Conservation (phyloP, 1,140 invertebrate species). For the Eueides isabella region DNA sequence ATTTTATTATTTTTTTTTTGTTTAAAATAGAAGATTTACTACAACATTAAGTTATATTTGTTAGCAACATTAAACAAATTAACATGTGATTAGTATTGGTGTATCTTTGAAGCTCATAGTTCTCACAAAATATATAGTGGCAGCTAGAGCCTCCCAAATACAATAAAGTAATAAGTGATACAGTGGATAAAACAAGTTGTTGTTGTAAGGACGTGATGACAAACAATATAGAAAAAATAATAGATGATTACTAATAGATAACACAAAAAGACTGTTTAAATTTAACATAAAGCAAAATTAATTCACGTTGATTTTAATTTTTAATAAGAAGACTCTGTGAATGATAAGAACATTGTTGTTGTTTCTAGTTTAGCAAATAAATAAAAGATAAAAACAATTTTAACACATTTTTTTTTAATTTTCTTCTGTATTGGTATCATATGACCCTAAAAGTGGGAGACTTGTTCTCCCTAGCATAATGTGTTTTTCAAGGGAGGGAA, state of each 20-base stretch:
- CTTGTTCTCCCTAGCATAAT: constrained; percentile 33
- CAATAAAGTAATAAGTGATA: not conserved
- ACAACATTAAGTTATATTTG: constrained; percentile 26
- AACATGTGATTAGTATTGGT: constrained; percentile 27
- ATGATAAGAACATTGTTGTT: no score
- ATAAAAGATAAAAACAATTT: no score
- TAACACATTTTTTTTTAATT: no score
- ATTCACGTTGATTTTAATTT: no score
- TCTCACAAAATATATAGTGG: constrained; percentile 6
- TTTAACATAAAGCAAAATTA: no score
- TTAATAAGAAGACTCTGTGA: no score
- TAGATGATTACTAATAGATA: constrained; percentile 1
- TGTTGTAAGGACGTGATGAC: not conserved
- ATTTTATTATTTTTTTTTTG: constrained; percentile 13
- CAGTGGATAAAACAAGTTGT: no score
- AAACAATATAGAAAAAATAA: not conserved
- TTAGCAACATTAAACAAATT: constrained; percentile 22
- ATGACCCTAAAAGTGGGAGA: constrained; percentile 20
- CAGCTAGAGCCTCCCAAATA: constrained; percentile 1
- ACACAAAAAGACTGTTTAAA: no score
- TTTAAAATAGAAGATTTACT: not conserved
- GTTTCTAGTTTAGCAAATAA: no score
- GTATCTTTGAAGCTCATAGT: no score
- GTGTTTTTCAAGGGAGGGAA: constrained; percentile 24
- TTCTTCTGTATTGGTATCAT: constrained; percentile 19